These are phyloP conservation scores for Phortica magna DNA, from an alignment of 2,888 invertebrate genomes.

Conservation along the genomic window DNA sequence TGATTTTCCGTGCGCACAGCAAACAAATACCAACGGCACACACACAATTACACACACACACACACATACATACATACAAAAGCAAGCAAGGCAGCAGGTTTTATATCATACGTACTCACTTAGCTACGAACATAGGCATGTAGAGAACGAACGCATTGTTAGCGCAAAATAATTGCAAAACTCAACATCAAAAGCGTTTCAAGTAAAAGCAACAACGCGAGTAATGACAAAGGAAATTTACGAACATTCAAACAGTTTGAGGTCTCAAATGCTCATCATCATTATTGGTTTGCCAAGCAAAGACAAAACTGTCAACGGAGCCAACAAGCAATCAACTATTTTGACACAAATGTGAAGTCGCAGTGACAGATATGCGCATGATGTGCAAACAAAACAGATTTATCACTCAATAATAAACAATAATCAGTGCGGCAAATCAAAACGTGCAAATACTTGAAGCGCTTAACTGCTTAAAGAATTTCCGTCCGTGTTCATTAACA, in stretches of 20 bases:
- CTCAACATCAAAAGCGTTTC: slow-evolving; percentile 11
- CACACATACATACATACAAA: neutral
- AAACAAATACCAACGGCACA: neutral
- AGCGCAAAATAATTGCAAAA: slow-evolving; percentile 27
- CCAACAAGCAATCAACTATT: neutral
- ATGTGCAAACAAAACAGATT: no score
- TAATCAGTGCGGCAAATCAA: no score
- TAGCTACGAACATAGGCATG: neutral
- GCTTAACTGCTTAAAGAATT: no score
- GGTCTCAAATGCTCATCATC: neutral
- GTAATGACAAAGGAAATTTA: neutral
- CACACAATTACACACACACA: neutral
- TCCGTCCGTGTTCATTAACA: no score
- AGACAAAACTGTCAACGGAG: neutral
- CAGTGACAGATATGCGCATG: no score
- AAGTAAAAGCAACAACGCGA: neutral
- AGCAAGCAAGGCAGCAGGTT: neutral
- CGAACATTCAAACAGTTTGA: neutral
- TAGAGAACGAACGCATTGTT: slow-evolving; percentile 18
- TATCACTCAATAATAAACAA: no score
- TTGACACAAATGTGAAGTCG: no score
- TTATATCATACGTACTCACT: neutral
- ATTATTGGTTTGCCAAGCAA: neutral
- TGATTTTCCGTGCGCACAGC: slow-evolving; percentile 19
- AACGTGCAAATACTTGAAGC: no score